These are phyloP conservation scores for Platygyra sinensis DNA, from an alignment of 64 coral and sea anemone genomes.

Conservation along the genomic window DNA sequence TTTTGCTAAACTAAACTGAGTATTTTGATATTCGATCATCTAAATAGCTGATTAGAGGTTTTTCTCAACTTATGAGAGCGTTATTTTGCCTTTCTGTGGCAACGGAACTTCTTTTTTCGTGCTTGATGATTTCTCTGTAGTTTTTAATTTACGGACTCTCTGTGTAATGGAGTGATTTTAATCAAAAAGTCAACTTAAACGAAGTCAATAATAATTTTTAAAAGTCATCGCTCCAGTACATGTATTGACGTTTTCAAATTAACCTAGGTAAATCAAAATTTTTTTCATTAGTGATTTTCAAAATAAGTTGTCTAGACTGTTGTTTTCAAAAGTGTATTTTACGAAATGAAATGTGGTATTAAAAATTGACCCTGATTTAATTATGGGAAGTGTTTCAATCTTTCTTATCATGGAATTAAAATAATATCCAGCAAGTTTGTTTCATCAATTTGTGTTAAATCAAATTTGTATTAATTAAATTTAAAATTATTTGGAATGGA, in stretches of 20 bases:
- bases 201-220: background rate
- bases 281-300: background rate
- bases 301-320: background rate
- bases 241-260: background rate
- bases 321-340: background rate
- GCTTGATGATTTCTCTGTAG: background rate
- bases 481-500: background rate
- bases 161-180: slow-evolving; percentile 7
- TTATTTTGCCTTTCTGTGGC: background rate
- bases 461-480: background rate
- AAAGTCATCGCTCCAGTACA: background rate
- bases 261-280: too few species aligned
- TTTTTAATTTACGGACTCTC: background rate
- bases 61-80: background rate
- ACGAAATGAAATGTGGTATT: background rate
- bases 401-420: background rate
- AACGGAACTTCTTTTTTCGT: too few species aligned
- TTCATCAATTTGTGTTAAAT: background rate
- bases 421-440: background rate
- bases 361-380: background rate
- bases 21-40: background rate
- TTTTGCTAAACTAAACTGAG: background rate
- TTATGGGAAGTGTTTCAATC: background rate
- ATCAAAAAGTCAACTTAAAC: slow-evolving; percentile 8
- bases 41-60: background rate